phyloP scores from a whole-genome alignment of 2,888 invertebrate genomes.

The Pammene aurita region DNA sequence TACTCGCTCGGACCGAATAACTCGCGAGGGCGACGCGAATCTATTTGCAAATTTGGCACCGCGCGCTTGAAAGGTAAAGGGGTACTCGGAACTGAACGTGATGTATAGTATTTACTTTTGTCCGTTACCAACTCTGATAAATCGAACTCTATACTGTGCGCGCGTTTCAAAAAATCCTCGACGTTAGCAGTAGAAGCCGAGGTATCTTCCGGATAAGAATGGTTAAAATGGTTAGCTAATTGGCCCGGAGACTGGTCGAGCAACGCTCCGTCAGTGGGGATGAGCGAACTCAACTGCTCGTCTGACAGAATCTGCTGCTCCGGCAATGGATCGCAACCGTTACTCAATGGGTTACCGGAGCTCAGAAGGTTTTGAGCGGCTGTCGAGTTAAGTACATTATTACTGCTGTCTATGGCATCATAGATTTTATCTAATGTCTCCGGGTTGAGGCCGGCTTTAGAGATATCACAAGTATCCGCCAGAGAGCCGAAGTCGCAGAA shows the following conservation, averaged over 20 bases:
- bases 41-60: conserved; percentile 68
- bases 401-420: conserved; percentile 83
- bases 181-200: conserved; percentile 63
- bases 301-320: conserved; percentile 70
- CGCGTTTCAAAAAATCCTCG: conserved; percentile 74
- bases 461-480: conserved; percentile 82
- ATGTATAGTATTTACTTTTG: conserved; percentile 78
- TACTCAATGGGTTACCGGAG: conserved; percentile 64
- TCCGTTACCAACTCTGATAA: conserved; percentile 68
- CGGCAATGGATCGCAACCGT: conserved; percentile 71
- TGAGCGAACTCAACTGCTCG: conserved; percentile 70
- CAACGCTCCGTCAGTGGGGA: conserved; percentile 68
- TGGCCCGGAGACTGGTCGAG: conserved; percentile 53
- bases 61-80: conserved; percentile 83
- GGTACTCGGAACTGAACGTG: conserved; percentile 88
- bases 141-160: conserved; percentile 77
- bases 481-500: conserved; percentile 88
- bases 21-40: conserved; percentile 69
- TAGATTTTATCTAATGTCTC: conserved; percentile 87
- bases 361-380: conserved; percentile 62
- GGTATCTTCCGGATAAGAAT: conserved; percentile 61
- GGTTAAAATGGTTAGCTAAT: conserved; percentile 62
- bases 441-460: conserved; percentile 78
- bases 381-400: conserved; percentile 69
- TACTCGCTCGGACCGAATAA: conserved; percentile 65